These are phyloP conservation scores for Ceratitis capitata DNA, from an alignment of 1,140 invertebrate genomes.

Conservation along the genomic window DNA sequence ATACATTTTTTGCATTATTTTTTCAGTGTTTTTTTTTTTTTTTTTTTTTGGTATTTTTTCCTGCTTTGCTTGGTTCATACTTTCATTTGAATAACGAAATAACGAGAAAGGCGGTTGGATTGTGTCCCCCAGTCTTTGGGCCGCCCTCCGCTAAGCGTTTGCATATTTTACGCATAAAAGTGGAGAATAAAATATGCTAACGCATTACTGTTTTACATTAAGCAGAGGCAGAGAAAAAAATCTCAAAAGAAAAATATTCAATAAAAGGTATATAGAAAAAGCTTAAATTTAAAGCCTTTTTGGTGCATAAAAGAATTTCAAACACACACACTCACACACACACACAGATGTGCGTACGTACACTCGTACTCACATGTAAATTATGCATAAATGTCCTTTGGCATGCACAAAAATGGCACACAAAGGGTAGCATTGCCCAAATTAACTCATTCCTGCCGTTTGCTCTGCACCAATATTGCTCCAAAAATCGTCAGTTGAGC, in stretches of 20 bases:
- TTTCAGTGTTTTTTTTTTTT: background rate
- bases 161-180: constrained; percentile 32
- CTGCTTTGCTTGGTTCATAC: too few species aligned
- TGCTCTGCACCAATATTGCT: background rate
- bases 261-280: background rate
- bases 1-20: background rate
- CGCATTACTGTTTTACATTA: constrained; percentile 20
- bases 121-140: too few species aligned
- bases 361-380: background rate
- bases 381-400: background rate
- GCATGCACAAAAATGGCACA: background rate
- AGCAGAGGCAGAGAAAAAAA: too few species aligned
- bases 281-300: background rate
- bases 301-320: too few species aligned
- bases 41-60: background rate
- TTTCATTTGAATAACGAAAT: constrained; percentile 31
- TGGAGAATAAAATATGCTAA: background rate
- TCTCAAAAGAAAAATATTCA: too few species aligned
- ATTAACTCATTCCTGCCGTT: constrained; percentile 10
- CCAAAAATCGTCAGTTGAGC: background rate
- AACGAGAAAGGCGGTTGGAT: background rate
- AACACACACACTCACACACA: too few species aligned
- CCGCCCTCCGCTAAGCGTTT: background rate
- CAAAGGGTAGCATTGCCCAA: background rate
- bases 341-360: background rate